Evolutionary conservation across 2,113 vertebrate genomes (phyloP).

Genomic region (Neofelis nebulosa): DNA sequence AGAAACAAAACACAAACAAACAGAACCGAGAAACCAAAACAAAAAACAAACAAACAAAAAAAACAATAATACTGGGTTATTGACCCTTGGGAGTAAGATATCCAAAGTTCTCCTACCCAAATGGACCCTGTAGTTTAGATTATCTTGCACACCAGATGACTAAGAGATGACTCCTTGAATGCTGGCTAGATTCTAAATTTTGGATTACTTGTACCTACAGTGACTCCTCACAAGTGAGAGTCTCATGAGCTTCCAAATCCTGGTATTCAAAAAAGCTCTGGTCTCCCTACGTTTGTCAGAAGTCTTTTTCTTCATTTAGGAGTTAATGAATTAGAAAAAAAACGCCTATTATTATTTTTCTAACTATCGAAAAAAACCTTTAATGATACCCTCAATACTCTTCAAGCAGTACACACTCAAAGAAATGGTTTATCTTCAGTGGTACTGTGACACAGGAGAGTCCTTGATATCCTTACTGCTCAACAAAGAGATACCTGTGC

Average conservation of each 20-base stretch:
- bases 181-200: neutral
- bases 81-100: neutral
- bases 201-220: neutral
- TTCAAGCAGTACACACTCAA: neutral
- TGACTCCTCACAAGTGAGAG: neutral
- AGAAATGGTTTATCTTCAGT: neutral
- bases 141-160: neutral
- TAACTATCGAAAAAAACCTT: neutral
- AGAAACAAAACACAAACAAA: no score
- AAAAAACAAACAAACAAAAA: no score
- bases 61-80: neutral
- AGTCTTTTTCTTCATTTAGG: neutral
- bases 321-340: neutral
- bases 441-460: neutral
- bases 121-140: neutral
- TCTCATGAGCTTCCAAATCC: neutral
- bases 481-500: no score
- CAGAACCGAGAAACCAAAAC: no score
- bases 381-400: neutral
- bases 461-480: neutral
- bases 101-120: neutral
- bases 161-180: neutral
- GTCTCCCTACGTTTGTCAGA: neutral
- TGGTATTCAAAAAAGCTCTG: neutral
- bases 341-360: neutral